Conservation (phyloP, 2,113 vertebrate species). For the Actenoides lindsayi region DNA sequence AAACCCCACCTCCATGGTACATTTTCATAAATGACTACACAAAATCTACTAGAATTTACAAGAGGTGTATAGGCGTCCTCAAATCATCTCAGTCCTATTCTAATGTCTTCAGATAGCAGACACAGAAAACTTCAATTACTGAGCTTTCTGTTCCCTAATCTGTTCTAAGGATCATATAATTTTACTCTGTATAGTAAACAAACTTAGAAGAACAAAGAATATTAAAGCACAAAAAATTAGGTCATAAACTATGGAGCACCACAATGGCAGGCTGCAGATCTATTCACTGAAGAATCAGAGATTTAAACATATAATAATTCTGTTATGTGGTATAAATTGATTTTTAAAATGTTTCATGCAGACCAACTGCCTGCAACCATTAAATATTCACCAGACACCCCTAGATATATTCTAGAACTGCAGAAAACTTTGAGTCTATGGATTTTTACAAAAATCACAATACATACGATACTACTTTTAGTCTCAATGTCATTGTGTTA, state of each 20-base stretch:
- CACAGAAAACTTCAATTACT: constrained; percentile 16
- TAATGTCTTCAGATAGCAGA: not conserved
- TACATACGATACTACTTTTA: not conserved
- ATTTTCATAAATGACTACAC: not conserved
- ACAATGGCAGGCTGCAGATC: constrained; percentile 22
- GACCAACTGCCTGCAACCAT: not conserved
- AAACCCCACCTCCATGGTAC: not conserved
- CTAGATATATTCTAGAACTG: not conserved
- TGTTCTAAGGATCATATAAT: constrained; percentile 65
- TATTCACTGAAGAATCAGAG: constrained; percentile 56
- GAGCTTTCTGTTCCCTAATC: constrained; percentile 33
- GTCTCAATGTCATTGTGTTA: not conserved
- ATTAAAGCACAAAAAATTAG: constrained; percentile 71
- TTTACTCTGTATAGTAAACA: constrained; percentile 71
- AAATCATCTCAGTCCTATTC: constrained; percentile 3
- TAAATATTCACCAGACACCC: constrained; percentile 42
- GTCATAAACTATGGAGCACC: constrained; percentile 61
- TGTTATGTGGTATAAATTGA: not conserved
- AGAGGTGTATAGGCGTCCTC: not conserved
- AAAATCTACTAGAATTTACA: not conserved
- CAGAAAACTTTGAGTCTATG: not conserved
- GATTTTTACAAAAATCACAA: not conserved
- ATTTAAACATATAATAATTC: constrained; percentile 67
- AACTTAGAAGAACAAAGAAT: constrained; percentile 54
- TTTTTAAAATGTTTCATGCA: not conserved